phyloP scores from a whole-genome alignment of 2,113 vertebrate species.

The Henicopernis longicauda region DNA sequence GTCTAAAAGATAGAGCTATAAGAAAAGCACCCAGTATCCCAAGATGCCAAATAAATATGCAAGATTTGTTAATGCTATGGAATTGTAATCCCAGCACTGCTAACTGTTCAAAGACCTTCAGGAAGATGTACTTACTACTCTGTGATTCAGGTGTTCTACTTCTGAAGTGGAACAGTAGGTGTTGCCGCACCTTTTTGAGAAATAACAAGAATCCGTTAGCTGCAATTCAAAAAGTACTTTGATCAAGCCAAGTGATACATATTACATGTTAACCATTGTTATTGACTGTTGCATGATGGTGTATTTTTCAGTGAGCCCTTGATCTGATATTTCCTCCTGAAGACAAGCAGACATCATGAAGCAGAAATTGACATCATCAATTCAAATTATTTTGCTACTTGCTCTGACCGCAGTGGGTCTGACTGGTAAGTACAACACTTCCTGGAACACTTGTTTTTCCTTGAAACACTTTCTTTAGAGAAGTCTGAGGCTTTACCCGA shows the following conservation, averaged over 20 bases:
- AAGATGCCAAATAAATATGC: background rate
- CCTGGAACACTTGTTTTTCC: background rate
- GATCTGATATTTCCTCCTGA: constrained; percentile 6
- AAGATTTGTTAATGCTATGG: background rate
- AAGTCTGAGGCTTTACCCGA: background rate
- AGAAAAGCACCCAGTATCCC: background rate
- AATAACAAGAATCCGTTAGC: background rate
- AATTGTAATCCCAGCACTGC: background rate
- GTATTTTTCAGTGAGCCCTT: constrained; percentile 69
- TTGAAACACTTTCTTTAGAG: background rate
- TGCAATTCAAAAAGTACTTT: constrained; percentile 10
- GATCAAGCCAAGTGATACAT: background rate
- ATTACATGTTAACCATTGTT: background rate
- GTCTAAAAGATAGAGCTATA: background rate
- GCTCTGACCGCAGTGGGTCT: constrained; percentile 16
- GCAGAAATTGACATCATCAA: constrained; percentile 2
- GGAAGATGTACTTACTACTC: background rate
- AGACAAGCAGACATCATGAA: constrained; percentile 51
- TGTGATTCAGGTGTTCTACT: background rate
- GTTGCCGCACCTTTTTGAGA: background rate
- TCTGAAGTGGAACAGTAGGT: background rate
- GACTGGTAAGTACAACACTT: constrained; percentile 59
- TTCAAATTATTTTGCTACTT: constrained; percentile 52
- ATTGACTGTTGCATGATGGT: background rate
- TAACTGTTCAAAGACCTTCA: background rate